Percentiles rank a stretch among this genome's conserved stretches.
Evolutionary conservation across 2,113 vertebrate genomes (phyloP).

Genomic region (Tursiops truncatus): DNA sequence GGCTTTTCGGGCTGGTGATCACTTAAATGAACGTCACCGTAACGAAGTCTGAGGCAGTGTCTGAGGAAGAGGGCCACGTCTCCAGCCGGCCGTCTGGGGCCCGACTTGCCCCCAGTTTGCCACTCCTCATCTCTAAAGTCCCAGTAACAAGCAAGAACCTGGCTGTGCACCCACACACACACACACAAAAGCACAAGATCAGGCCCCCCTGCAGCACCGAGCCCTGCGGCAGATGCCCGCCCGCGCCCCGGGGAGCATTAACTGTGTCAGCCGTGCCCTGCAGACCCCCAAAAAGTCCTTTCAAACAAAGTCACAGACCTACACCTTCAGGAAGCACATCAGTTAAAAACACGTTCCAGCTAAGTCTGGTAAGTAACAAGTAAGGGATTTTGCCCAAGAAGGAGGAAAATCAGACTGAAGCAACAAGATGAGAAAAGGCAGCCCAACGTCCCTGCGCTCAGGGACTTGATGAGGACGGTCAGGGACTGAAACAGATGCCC

Average conservation of each 20-base stretch:
- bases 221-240: not conserved
- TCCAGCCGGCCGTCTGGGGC: not conserved
- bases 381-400: not conserved
- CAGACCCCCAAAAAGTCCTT: not conserved
- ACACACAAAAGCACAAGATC: not conserved
- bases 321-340: not conserved
- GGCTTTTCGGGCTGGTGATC: slow-evolving; percentile 46
- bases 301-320: not conserved
- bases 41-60: not conserved
- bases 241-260: not conserved
- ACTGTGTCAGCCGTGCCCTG: no score
- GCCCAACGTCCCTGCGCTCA: not conserved
- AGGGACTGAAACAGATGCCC: slow-evolving; percentile 6
- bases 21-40: slow-evolving; percentile 37
- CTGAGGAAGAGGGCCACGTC: not conserved
- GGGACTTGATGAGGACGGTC: not conserved
- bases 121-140: not conserved
- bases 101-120: not conserved
- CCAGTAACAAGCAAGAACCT: not conserved
- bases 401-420: not conserved
- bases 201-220: not conserved
- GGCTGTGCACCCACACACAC: not conserved
- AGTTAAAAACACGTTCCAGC: not conserved
- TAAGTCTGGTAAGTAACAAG: not conserved
- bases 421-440: not conserved